Evolutionary conservation across 2,888 invertebrate genomes (phyloP).

Genomic region (Agrotis puta): DNA sequence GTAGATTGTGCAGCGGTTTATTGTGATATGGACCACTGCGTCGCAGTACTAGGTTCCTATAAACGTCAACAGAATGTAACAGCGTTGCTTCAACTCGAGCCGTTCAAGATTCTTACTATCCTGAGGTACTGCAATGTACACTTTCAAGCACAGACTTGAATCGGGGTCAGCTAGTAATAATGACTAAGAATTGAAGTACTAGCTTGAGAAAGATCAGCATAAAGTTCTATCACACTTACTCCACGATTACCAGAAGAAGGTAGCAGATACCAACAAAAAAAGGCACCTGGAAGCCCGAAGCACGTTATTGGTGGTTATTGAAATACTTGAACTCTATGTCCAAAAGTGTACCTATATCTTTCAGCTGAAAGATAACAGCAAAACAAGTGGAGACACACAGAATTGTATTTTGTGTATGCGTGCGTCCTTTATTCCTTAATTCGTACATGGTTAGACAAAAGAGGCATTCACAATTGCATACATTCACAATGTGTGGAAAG

Average conservation of each 20-base stretch:
- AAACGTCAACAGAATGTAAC: neutral
- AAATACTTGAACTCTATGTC: neutral
- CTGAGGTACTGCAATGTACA: too few relatives aligned
- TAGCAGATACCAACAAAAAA: too few relatives aligned
- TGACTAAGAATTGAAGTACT: too few relatives aligned
- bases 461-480: too few relatives aligned
- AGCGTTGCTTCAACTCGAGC: too few relatives aligned
- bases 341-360: neutral
- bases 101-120: too few relatives aligned
- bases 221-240: neutral
- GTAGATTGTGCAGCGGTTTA: neutral
- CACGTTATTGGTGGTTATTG: neutral
- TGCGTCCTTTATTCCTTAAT: too few relatives aligned
- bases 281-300: too few relatives aligned
- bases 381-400: neutral
- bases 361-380: neutral
- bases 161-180: too few relatives aligned
- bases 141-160: too few relatives aligned
- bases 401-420: neutral
- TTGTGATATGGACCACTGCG: neutral
- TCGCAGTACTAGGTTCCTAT: neutral
- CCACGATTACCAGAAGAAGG: neutral
- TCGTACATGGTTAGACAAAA: too few relatives aligned
- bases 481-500: too few relatives aligned
- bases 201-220: neutral